A percentile compares a stretch with the other conserved stretches of the same genome.
Evolutionary conservation across 1,140 invertebrate genomes (phyloP).

Genomic region (Drosophila orena): DNA sequence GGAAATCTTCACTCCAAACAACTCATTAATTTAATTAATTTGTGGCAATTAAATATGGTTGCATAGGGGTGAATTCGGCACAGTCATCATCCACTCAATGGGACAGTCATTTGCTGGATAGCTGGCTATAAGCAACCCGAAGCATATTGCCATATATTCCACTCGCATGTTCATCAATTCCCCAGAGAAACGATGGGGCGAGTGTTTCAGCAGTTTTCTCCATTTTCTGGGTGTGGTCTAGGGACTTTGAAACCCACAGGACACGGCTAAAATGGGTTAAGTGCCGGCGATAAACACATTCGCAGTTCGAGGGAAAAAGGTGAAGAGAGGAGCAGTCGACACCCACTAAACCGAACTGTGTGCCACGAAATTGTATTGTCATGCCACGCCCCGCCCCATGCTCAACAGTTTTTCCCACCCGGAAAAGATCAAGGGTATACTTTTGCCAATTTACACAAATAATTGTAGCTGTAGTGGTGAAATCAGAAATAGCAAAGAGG

Average conservation of each 20-base stretch:
- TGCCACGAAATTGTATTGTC: conserved; percentile 9
- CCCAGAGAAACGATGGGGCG: conserved; percentile 27
- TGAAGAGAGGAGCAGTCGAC: conserved; percentile 17
- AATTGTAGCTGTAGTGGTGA: no score
- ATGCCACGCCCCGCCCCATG: conserved; percentile 14
- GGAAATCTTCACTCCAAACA: conserved; percentile 61
- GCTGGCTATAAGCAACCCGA: conserved; percentile 42
- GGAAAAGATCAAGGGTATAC: no score
- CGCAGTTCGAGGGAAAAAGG: conserved; percentile 14
- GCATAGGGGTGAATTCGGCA: conserved; percentile 37
- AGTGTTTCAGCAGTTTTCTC: conserved; percentile 25
- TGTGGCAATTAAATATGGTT: conserved; percentile 70
- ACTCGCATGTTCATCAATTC: conserved; percentile 50
- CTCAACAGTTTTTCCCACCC: neutral
- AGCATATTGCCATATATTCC: conserved; percentile 15
- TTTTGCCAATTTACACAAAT: no score
- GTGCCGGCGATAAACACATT: conserved; percentile 48
- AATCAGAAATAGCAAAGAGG: no score
- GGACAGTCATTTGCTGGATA: conserved; percentile 60
- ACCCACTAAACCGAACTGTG: conserved; percentile 23
- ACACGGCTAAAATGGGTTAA: conserved; percentile 45
- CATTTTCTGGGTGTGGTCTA: conserved; percentile 35
- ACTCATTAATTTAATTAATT: conserved; percentile 83
- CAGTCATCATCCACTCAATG: conserved; percentile 69
- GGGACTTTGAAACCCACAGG: conserved; percentile 1